Evolutionary conservation across 2,888 invertebrate genomes (phyloP).

Genomic region (Creontiades dilutus): DNA sequence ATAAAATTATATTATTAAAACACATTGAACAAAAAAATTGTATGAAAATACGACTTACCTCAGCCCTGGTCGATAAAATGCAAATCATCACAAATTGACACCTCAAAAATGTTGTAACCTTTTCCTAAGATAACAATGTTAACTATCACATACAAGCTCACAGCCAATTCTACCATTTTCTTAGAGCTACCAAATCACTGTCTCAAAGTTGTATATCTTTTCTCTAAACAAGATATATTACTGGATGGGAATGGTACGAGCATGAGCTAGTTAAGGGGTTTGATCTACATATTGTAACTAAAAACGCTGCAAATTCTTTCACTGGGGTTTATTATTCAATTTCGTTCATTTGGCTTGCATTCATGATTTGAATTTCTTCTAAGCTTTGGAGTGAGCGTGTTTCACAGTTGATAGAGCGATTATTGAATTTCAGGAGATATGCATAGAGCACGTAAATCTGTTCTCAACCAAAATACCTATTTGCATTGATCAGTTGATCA

Average conservation of each 20-base stretch:
- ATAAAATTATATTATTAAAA: conserved; percentile 13
- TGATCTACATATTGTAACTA: no score
- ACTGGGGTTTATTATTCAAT: no score
- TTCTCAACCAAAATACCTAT: no score
- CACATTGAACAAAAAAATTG: conserved; percentile 39
- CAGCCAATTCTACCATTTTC: conserved; percentile 34
- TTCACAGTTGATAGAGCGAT: no score
- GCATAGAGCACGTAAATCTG: no score
- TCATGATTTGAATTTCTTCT: no score
- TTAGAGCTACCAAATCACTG: neutral
- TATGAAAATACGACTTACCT: conserved; percentile 40
- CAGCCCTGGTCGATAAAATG: conserved; percentile 31
- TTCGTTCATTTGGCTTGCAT: no score
- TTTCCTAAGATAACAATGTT: conserved; percentile 33
- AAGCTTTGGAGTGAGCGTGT: no score
- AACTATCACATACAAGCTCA: conserved; percentile 2
- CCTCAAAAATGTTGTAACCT: conserved; percentile 40
- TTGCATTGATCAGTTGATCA: no score
- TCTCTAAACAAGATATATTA: conserved; percentile 39
- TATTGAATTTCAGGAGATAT: no score
- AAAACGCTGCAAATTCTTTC: no score
- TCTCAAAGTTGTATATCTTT: conserved; percentile 40
- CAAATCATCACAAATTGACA: neutral
- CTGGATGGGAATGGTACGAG: conserved; percentile 36
- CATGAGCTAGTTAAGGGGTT: conserved; percentile 31